Evolutionary conservation across 2,888 invertebrate species (phyloP), one percentile per base, ranked within the genome.

Genomic region (Prosopocoilus inquinatus): DNA sequence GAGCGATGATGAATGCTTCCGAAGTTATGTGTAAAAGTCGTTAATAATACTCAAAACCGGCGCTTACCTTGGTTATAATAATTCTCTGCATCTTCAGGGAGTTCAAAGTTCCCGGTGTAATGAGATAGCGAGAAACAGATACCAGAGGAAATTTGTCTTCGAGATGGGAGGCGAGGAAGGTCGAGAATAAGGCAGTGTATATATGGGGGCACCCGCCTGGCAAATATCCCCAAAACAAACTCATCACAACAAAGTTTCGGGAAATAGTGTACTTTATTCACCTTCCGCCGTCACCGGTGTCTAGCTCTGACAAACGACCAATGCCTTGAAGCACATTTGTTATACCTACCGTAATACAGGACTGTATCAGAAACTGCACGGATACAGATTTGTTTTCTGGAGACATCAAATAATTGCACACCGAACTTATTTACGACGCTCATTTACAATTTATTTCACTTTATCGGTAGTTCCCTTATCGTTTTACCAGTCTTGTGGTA

Each of bases 11-110:
- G 72, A 75, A 76, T 76, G 76, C 67, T 69, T 64, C 68, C 64
- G 67, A 74, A 76, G 75, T 75, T 76, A 72, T 70, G 76, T 75
- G 74, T 75, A 75, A 75, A 76, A 75, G 74, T 75, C 76, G 75
- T 76, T 76, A 75, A 76, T 76, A 76, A 74, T 75, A 69, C 75
- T 76, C 75, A 74, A 74, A 75, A 74, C 72, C 70, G 70, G 70
- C 72, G 74, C 69, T 70, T 65, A 73, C 74, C 73, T 74, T 70
- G 70, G 70, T 72, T 71, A 73, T 75, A 75, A 75, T 74, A 74
- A 73, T 74, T 74, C 75, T 70, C 70, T 68, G 62, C 70, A 67
- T 71, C 73, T 73, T 73, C 67, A 65, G 73, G 71, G 71, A 72
- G 73, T 74, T 75, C 73, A 73, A 75, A 75, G 74, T 75, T 75